Conservation (phyloP, 2,113 vertebrate species). For the Entelurus aequoreus region DNA sequence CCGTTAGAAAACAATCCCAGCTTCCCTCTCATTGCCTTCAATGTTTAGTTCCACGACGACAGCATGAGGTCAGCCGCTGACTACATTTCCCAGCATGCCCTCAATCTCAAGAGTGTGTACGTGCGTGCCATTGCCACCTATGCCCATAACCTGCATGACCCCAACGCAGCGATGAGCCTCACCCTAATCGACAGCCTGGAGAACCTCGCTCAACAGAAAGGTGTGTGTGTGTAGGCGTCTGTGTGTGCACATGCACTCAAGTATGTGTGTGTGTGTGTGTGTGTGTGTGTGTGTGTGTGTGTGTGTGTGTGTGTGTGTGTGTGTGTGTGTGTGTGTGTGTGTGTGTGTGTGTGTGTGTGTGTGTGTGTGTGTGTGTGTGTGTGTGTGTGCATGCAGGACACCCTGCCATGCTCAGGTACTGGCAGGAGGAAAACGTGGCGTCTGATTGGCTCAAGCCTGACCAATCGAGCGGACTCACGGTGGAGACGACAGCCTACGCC, state of each 20-base stretch:
- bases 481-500: slow-evolving; percentile 86
- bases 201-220: slow-evolving; percentile 68
- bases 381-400: slow-evolving; percentile 63
- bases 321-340: neutral
- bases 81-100: slow-evolving; percentile 72
- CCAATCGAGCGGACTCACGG: slow-evolving; percentile 67
- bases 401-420: slow-evolving; percentile 76
- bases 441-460: slow-evolving; percentile 55
- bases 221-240: slow-evolving; percentile 33
- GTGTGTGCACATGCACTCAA: too few species aligned
- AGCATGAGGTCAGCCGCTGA: slow-evolving; percentile 65
- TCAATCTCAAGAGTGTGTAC: slow-evolving; percentile 72
- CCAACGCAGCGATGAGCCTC: slow-evolving; percentile 8
- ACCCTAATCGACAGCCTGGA: slow-evolving; percentile 59
- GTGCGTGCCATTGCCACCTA: slow-evolving; percentile 77
- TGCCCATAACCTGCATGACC: slow-evolving; percentile 75
- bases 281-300: slow-evolving; percentile 7
- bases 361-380: slow-evolving; percentile 12
- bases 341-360: neutral
- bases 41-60: slow-evolving; percentile 69
- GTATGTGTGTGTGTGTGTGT: neutral
- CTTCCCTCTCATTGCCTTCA: too few species aligned
- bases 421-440: slow-evolving; percentile 68
- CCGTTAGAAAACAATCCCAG: neutral
- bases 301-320: neutral